Evolutionary conservation across 2,113 vertebrate genomes (phyloP).

Genomic region (Benitochromis conjunctus): DNA sequence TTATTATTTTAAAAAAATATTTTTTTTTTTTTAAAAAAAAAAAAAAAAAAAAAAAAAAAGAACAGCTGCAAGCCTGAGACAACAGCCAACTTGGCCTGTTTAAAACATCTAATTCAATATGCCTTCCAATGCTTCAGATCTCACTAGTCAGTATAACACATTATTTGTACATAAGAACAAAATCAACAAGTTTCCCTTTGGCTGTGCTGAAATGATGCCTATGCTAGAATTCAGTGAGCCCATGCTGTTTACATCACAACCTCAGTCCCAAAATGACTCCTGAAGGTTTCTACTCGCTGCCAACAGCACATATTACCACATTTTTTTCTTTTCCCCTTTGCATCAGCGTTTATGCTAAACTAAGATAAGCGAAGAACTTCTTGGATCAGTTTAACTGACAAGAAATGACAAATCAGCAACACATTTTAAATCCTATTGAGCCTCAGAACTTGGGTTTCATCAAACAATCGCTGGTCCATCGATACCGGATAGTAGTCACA

Average conservation of each 20-base stretch:
- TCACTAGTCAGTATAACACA: no score
- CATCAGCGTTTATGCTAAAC: neutral
- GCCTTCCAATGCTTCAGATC: no score
- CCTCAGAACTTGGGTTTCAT: neutral
- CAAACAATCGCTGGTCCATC: neutral
- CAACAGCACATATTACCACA: neutral
- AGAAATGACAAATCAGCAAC: neutral
- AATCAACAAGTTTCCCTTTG: neutral
- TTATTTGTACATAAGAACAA: neutral
- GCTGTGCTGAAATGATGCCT: neutral
- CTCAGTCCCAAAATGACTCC: neutral
- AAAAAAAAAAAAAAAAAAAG: no score
- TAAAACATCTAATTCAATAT: neutral
- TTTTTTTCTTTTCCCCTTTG: neutral
- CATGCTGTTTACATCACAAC: neutral
- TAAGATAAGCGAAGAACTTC: neutral
- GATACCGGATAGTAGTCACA: slow-evolving; percentile 56
- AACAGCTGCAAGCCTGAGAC: no score
- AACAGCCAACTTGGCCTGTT: neutral
- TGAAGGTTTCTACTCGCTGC: neutral
- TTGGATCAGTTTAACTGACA: neutral
- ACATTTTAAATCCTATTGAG: neutral
- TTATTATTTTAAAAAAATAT: no score
- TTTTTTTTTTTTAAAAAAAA: no score
- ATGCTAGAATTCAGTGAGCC: neutral